phyloP scores from a whole-genome alignment of 2,888 invertebrate species.

The Xiphydria camelus region DNA sequence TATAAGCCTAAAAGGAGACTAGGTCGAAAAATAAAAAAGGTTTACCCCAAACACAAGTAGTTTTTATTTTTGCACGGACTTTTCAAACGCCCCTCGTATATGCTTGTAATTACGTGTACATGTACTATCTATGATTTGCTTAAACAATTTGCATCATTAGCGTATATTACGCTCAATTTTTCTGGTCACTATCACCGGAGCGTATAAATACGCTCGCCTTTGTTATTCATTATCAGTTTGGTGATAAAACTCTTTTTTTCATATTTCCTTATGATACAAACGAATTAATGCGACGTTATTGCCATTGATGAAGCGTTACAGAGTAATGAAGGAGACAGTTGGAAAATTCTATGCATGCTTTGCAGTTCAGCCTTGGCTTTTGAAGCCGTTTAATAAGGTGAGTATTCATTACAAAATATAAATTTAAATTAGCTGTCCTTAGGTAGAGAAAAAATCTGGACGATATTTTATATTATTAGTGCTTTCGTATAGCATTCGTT shows the following conservation, averaged over 20 bases:
- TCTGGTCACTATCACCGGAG: no score
- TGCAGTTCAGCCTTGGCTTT: constrained; percentile 47
- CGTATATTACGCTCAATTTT: not conserved
- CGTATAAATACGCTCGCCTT: no score
- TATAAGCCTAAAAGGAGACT: no score
- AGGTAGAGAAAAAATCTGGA: no score
- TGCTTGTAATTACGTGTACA: not conserved
- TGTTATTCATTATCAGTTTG: not conserved
- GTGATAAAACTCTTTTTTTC: not conserved
- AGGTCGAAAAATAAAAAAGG: no score
- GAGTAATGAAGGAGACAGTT: constrained; percentile 41
- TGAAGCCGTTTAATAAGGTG: constrained; percentile 42
- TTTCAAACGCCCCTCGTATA: no score
- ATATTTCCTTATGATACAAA: not conserved
- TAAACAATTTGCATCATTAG: no score
- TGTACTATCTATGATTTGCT: not conserved
- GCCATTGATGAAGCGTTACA: constrained; percentile 31
- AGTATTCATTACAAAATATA: constrained; percentile 5
- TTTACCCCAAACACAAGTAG: no score
- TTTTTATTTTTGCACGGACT: no score
- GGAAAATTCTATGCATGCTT: constrained; percentile 39
- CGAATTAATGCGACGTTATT: no score
- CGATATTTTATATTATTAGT: no score
- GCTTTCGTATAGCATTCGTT: no score
- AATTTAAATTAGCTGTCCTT: not conserved